phyloP scores from a whole-genome alignment of 2,797 vertebrate species.

The Sebastes ruberrimus region DNA sequence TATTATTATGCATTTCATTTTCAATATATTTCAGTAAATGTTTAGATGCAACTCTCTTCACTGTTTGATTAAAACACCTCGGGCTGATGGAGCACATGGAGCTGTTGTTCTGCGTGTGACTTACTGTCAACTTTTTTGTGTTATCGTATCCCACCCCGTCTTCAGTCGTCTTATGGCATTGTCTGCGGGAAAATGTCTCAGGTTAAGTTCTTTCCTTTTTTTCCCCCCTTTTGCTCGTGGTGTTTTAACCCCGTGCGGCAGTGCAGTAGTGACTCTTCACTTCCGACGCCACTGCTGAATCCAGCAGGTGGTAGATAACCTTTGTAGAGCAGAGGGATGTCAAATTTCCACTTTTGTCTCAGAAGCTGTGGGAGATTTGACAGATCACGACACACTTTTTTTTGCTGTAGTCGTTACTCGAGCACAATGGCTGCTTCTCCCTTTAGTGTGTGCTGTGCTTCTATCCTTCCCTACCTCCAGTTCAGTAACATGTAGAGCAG shows the following conservation, averaged over 20 bases:
- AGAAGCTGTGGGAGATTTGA: slow-evolving; percentile 63
- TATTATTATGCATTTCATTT: background rate
- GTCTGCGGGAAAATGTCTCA: slow-evolving; percentile 82
- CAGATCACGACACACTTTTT: slow-evolving; percentile 50
- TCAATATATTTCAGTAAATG: background rate
- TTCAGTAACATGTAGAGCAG: slow-evolving; percentile 21
- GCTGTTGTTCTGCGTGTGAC: slow-evolving; percentile 23
- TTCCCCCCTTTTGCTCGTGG: background rate
- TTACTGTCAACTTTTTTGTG: slow-evolving; percentile 35
- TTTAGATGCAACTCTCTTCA: background rate
- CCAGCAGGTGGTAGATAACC: slow-evolving; percentile 67
- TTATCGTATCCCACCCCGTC: slow-evolving; percentile 38
- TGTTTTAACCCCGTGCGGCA: slow-evolving; percentile 49
- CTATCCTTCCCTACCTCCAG: background rate
- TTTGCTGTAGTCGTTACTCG: slow-evolving; percentile 29
- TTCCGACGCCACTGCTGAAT: slow-evolving; percentile 19
- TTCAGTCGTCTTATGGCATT: slow-evolving; percentile 82
- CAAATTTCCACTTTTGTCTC: slow-evolving; percentile 60
- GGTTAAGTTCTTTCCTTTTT: slow-evolving; percentile 73
- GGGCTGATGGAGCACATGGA: background rate
- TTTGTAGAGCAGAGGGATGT: slow-evolving; percentile 60
- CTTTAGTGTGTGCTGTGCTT: slow-evolving; percentile 27
- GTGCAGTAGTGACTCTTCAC: slow-evolving; percentile 52
- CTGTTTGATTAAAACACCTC: background rate
- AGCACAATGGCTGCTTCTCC: slow-evolving; percentile 21